Percentiles rank a stretch among this genome's conserved stretches.
Evolutionary conservation across 2,888 invertebrate species (phyloP).

Genomic region (Elaeidobius kamerunicus): DNA sequence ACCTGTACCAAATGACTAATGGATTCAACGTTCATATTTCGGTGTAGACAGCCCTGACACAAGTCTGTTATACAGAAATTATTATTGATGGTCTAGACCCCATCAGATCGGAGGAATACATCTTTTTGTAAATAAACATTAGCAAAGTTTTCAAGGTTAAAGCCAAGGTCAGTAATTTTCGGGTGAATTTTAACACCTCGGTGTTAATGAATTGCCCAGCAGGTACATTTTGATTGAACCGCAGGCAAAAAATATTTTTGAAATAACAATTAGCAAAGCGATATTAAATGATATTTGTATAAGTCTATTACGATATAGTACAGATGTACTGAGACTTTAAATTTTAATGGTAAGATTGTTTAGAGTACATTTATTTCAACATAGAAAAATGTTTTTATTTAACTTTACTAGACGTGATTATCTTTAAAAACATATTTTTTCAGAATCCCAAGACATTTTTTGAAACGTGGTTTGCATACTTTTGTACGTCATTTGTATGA

Average conservation of each 20-base stretch:
- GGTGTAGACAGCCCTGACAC: constrained; percentile 28
- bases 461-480: too few species aligned
- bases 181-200: constrained; percentile 28
- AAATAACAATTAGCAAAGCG: not conserved
- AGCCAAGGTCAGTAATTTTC: constrained; percentile 25
- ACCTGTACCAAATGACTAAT: constrained; percentile 30
- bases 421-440: too few species aligned
- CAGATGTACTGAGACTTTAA: too few species aligned
- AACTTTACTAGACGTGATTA: too few species aligned
- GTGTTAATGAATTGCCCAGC: constrained; percentile 26
- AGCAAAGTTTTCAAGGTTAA: constrained; percentile 26
- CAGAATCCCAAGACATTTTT: too few species aligned
- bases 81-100: constrained; percentile 31
- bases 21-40: constrained; percentile 21
- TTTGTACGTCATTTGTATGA: too few species aligned
- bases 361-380: too few species aligned
- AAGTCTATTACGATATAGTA: too few species aligned
- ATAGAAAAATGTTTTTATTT: too few species aligned
- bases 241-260: not conserved
- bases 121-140: constrained; percentile 30
- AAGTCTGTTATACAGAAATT: constrained; percentile 27
- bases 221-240: constrained; percentile 13
- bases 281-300: not conserved
- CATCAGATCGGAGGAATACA: constrained; percentile 26
- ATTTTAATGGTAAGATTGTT: too few species aligned